Conservation (phyloP, 1,140 invertebrate genomes). For the Glomeris maerens region DNA sequence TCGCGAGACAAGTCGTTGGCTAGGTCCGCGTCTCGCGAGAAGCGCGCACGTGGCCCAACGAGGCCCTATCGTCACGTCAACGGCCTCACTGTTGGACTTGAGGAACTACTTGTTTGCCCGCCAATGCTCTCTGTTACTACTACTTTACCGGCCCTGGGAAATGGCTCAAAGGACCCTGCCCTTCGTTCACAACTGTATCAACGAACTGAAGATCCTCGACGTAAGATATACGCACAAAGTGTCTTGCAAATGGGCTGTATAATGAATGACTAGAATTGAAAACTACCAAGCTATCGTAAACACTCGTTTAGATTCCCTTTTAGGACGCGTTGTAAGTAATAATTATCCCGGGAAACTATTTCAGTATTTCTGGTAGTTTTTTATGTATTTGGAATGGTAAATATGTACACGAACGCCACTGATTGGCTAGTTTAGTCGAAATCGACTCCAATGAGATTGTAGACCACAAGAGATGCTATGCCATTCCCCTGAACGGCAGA, state of each 20-base stretch:
- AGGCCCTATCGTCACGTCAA: constrained; percentile 48
- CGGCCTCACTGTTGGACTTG: constrained; percentile 69
- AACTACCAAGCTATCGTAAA: no score
- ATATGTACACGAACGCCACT: no score
- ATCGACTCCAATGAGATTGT: no score
- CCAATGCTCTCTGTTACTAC: constrained; percentile 72
- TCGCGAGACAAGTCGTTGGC: constrained; percentile 59
- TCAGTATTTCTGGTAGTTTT: no score
- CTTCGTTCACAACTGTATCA: constrained; percentile 71
- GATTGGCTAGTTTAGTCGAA: no score
- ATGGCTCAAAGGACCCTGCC: constrained; percentile 68
- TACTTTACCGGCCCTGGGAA: constrained; percentile 63
- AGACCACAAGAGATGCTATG: no score
- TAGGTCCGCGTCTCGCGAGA: constrained; percentile 57
- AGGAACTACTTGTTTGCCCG: constrained; percentile 87
- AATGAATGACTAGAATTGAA: background rate
- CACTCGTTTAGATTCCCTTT: no score
- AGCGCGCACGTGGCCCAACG: constrained; percentile 50
- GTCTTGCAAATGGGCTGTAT: background rate
- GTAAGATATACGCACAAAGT: constrained; percentile 30
- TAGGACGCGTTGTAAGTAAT: no score
- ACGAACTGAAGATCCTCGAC: constrained; percentile 63
- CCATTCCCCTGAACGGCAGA: no score
- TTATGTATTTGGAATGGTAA: no score
- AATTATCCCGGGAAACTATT: no score